Evolutionary conservation across 2,797 vertebrate genomes (phyloP).

Genomic region (Pteronotus mesoamericanus): DNA sequence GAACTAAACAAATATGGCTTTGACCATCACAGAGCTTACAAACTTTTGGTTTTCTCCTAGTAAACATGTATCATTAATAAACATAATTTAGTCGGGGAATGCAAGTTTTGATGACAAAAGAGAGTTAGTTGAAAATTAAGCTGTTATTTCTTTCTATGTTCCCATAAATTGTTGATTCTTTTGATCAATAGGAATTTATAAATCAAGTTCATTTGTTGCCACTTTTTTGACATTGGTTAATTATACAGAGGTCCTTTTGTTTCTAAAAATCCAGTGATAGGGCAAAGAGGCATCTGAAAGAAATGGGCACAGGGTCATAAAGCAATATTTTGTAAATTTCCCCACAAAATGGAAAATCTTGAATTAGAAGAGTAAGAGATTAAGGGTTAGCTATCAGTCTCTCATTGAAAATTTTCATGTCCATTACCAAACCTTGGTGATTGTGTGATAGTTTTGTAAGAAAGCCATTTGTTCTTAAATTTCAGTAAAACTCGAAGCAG

Average conservation of each 20-base stretch:
- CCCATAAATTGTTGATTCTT: not conserved
- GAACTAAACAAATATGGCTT: not conserved
- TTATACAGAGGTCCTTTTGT: not conserved
- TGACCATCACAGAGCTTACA: not conserved
- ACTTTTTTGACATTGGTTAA: not conserved
- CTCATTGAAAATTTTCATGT: not conserved
- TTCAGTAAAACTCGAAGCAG: not conserved
- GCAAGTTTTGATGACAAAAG: not conserved
- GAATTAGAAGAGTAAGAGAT: not conserved
- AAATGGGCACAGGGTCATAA: not conserved
- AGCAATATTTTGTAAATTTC: not conserved
- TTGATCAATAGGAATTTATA: not conserved
- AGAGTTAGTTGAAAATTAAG: constrained; percentile 16
- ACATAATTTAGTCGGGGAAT: not conserved
- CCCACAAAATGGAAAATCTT: not conserved
- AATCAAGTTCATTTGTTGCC: not conserved
- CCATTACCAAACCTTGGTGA: not conserved
- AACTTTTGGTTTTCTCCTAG: not conserved
- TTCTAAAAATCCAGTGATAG: not conserved
- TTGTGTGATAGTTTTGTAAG: not conserved
- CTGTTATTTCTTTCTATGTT: not conserved
- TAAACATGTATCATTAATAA: not conserved
- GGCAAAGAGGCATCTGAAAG: not conserved
- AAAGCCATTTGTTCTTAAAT: not conserved
- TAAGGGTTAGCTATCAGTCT: not conserved